Conservation (phyloP, 53 echinoderm and acorn worm genomes). For the Astropecten irregularis region DNA sequence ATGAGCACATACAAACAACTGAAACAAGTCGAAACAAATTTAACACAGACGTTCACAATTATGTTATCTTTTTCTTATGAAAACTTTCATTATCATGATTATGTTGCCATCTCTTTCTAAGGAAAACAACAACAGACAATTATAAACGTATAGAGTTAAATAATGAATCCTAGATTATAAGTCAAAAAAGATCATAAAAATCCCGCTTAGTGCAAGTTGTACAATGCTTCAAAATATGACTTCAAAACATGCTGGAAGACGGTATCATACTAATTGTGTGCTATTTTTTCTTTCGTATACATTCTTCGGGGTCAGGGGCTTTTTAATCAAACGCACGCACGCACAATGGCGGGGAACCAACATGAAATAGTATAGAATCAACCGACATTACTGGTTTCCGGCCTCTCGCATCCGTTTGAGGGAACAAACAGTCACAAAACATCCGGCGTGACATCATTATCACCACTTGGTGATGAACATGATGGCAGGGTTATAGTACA, state of each 20-base stretch:
- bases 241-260: no score
- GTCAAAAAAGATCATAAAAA: not conserved
- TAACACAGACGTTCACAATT: no score
- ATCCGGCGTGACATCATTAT: slow-evolving; percentile 35
- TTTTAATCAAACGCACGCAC: no score
- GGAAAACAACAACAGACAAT: not conserved
- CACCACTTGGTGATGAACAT: no score
- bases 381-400: slow-evolving; percentile 14
- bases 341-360: slow-evolving; percentile 8
- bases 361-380: not conserved
- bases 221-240: no score
- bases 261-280: no score
- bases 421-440: slow-evolving; percentile 31
- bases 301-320: not conserved
- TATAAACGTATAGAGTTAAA: no score
- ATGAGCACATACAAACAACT: no score
- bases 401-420: not conserved
- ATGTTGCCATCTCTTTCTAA: no score
- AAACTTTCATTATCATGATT: not conserved
- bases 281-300: not conserved
- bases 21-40: no score
- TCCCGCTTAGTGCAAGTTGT: no score
- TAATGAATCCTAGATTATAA: not conserved
- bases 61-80: not conserved
- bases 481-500: no score